Evolutionary conservation across 2,888 invertebrate species (phyloP).

Genomic region (Apantesis nais): DNA sequence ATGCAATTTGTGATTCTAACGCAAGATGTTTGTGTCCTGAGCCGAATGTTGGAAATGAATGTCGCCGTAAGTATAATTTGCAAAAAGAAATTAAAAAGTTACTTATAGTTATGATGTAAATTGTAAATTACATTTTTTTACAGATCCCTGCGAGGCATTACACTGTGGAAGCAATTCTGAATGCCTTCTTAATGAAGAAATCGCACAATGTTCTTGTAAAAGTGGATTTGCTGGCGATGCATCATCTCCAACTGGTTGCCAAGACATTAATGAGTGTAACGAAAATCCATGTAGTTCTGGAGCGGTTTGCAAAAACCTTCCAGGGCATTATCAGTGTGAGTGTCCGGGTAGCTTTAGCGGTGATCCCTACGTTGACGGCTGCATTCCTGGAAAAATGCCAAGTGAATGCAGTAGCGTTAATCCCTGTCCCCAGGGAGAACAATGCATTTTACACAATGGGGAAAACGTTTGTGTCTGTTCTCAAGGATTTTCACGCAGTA

Average conservation of each 20-base stretch:
- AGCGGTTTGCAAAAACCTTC: slow-evolving; percentile 95
- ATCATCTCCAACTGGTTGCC: slow-evolving; percentile 89
- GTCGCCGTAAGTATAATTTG: slow-evolving; percentile 90
- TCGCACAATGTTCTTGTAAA: slow-evolving; percentile 93
- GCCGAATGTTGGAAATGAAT: slow-evolving; percentile 96
- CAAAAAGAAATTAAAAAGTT: background rate
- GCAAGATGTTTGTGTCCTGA: slow-evolving; percentile 95
- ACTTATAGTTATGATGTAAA: background rate
- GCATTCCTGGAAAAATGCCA: slow-evolving; percentile 87
- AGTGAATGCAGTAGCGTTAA: slow-evolving; percentile 90
- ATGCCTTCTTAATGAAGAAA: slow-evolving; percentile 93
- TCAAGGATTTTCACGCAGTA: slow-evolving; percentile 93
- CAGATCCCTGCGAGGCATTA: slow-evolving; percentile 95
- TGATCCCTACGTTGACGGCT: slow-evolving; percentile 92
- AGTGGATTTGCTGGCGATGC: slow-evolving; percentile 92
- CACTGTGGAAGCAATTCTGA: slow-evolving; percentile 95
- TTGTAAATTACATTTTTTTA: slow-evolving; percentile 48
- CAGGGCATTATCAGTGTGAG: slow-evolving; percentile 94
- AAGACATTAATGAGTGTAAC: slow-evolving; percentile 95
- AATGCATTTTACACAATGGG: slow-evolving; percentile 92
- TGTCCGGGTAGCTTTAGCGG: slow-evolving; percentile 93
- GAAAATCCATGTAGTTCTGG: slow-evolving; percentile 92
- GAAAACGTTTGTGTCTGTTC: slow-evolving; percentile 95
- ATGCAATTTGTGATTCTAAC: slow-evolving; percentile 92
- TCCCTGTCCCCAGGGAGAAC: slow-evolving; percentile 94